These are phyloP conservation scores for Lanius collurio DNA, from an alignment of 2,113 vertebrate genomes.

Conservation along the genomic window DNA sequence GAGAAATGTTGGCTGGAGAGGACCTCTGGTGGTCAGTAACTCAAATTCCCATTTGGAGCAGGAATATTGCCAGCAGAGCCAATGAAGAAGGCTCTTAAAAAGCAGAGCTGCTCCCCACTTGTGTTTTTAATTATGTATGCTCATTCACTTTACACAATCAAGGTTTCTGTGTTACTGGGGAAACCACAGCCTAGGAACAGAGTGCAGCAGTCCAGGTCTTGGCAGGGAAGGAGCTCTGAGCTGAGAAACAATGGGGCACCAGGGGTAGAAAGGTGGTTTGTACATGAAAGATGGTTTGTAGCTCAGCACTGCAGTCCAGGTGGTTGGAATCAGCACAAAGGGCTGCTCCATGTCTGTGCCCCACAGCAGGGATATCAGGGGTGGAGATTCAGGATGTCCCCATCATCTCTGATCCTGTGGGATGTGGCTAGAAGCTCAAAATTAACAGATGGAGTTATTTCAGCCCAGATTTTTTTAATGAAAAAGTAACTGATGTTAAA, in stretches of 20 bases:
- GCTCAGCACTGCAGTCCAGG: background rate
- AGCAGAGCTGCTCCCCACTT: background rate
- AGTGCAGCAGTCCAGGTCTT: background rate
- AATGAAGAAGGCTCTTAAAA: background rate
- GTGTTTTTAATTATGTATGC: background rate
- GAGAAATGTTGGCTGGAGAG: background rate
- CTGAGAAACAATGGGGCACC: background rate
- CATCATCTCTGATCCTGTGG: background rate
- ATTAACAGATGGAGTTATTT: background rate
- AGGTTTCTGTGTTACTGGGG: background rate
- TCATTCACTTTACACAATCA: background rate
- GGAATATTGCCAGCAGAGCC: background rate
- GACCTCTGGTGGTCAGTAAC: slow-evolving; percentile 47
- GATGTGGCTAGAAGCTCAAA: background rate
- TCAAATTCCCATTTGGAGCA: background rate
- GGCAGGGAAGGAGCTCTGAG: background rate
- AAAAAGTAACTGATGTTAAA: background rate
- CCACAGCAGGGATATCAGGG: background rate
- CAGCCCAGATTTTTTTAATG: background rate
- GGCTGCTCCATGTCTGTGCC: background rate
- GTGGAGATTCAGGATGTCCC: background rate
- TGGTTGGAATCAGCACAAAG: background rate
- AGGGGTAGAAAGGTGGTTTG: background rate
- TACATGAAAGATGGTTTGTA: background rate
- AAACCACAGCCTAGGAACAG: background rate